A percentile compares a stretch with the other conserved stretches of the same genome.
Evolutionary conservation across 2,888 invertebrate species (phyloP).

Genomic region (Erebia aethiops): DNA sequence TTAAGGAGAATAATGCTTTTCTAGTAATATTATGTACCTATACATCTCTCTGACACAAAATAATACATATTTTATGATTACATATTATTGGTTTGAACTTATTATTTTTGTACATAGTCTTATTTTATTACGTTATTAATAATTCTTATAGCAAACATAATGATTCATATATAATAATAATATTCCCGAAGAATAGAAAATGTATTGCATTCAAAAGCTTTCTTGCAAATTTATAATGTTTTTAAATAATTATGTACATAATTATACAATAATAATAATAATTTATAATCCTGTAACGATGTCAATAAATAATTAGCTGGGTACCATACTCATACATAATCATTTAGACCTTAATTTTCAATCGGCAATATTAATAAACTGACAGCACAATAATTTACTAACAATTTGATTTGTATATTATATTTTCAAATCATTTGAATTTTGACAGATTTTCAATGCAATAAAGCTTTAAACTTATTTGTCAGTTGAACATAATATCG

Average conservation of each 20-base stretch:
- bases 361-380: not conserved
- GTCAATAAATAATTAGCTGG: no score
- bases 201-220: not conserved
- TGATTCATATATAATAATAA: not conserved
- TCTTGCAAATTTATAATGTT: no score
- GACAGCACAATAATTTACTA: no score
- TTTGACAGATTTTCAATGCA: no score
- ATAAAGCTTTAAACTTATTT: no score
- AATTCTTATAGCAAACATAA: not conserved
- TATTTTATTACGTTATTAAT: not conserved
- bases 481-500: not conserved
- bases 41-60: not conserved
- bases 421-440: no score
- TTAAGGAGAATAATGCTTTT: no score
- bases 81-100: constrained; percentile 1
- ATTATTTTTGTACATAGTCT: not conserved
- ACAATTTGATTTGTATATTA: no score
- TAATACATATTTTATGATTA: not conserved
- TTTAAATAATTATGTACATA: no score
- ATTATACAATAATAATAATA: no score
- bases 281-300: no score
- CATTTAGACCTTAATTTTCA: not conserved
- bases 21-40: not conserved
- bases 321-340: no score
- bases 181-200: not conserved